These are phyloP conservation scores for Myotis brandtii DNA, from an alignment of 2,113 vertebrate species.

Conservation along the genomic window DNA sequence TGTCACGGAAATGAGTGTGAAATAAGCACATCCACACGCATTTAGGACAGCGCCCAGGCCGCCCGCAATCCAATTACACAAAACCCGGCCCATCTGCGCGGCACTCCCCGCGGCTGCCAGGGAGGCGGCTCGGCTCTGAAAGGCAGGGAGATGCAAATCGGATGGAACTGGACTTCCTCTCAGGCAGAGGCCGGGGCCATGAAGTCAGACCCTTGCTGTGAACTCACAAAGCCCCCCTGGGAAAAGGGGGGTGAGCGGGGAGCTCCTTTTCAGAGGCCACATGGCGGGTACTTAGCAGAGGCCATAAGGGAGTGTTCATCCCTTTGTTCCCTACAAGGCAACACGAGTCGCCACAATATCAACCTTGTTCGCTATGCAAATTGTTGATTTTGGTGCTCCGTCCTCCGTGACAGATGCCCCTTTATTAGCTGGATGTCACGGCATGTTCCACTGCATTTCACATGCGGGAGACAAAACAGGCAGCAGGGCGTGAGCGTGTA, in stretches of 20 bases:
- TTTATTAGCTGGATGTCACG: constrained; percentile 87
- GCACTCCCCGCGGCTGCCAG: constrained; percentile 87
- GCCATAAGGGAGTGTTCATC: constrained; percentile 91
- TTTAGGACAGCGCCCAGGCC: constrained; percentile 84
- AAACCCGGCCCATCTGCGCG: constrained; percentile 91
- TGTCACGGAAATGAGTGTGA: constrained; percentile 88
- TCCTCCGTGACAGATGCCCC: constrained; percentile 89
- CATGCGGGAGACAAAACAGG: constrained; percentile 37
- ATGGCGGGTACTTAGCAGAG: constrained; percentile 90
- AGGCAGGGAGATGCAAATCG: constrained; percentile 90
- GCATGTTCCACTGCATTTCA: constrained; percentile 72
- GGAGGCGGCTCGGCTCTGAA: constrained; percentile 86
- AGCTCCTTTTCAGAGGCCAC: constrained; percentile 91
- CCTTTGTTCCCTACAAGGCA: constrained; percentile 89
- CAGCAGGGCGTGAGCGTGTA: constrained; percentile 14
- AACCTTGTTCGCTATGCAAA: constrained; percentile 89
- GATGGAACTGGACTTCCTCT: constrained; percentile 89
- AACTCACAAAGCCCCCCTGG: constrained; percentile 90
- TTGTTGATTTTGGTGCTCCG: constrained; percentile 87
- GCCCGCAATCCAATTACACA: constrained; percentile 90
- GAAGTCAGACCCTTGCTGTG: constrained; percentile 92
- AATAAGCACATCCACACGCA: constrained; percentile 86
- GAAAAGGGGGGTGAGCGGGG: constrained; percentile 86
- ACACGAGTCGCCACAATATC: constrained; percentile 87
- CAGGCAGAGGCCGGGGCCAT: constrained; percentile 88